Evolutionary conservation across 2,113 vertebrate species (phyloP).

Genomic region (Manacus vitellinus): DNA sequence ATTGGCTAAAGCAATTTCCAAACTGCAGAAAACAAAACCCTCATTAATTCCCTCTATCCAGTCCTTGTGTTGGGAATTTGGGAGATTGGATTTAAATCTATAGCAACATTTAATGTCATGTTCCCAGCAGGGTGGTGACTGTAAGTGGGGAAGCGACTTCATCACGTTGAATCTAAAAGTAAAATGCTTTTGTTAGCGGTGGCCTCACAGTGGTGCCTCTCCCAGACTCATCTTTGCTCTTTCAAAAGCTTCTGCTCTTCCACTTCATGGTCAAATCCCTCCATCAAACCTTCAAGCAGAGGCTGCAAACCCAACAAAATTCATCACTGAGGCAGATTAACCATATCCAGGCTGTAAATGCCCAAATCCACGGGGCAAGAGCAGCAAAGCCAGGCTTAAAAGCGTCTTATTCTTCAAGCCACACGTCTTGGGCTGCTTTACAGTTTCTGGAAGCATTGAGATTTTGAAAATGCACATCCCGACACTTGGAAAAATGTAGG

Average conservation of each 20-base stretch:
- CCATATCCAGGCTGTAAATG: neutral
- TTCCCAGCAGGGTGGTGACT: neutral
- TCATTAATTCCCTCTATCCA: neutral
- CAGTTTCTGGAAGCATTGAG: neutral
- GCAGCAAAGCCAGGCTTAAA: neutral
- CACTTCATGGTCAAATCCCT: neutral
- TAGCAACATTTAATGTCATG: neutral
- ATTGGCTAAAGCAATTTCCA: neutral
- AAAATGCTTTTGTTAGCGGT: neutral
- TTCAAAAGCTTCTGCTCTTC: neutral
- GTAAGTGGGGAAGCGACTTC: neutral
- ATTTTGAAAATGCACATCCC: neutral
- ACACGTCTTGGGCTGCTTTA: neutral
- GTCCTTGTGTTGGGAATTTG: neutral
- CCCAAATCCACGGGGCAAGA: neutral
- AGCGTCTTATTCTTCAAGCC: neutral
- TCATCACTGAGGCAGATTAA: neutral
- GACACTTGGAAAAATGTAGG: neutral
- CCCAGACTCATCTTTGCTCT: neutral
- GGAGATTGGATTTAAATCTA: constrained; percentile 5
- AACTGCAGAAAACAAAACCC: constrained; percentile 23
- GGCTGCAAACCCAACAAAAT: neutral
- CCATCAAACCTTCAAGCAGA: neutral
- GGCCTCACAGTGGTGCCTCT: neutral
- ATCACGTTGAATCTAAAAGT: neutral